Evolutionary conservation across 2,888 invertebrate genomes (phyloP).

Genomic region (Apamea crenata): DNA sequence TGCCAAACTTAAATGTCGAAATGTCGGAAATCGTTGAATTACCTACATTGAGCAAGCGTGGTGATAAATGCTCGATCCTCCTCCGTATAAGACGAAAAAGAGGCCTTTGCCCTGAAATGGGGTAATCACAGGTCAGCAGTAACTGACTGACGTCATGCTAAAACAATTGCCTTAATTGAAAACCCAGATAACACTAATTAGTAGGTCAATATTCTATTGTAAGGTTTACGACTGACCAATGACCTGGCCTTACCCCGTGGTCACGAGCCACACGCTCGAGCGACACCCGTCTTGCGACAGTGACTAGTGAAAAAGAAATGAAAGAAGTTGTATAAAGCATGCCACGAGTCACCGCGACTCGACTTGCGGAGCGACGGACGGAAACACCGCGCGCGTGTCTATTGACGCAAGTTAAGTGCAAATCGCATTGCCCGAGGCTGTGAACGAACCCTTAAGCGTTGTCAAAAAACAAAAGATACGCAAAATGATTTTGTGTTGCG

Average conservation of each 20-base stretch:
- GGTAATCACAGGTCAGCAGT: slow-evolving; percentile 3
- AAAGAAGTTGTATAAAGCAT: not conserved
- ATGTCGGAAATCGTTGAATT: not conserved
- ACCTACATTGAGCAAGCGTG: not conserved
- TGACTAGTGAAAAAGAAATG: not conserved
- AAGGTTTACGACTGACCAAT: slow-evolving; percentile 22
- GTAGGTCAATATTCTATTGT: slow-evolving; percentile 21
- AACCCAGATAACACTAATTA: slow-evolving; percentile 43
- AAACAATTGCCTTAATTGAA: slow-evolving; percentile 16
- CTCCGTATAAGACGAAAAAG: not conserved
- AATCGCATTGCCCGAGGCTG: too few relatives aligned
- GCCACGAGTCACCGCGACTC: not conserved
- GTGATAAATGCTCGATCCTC: not conserved
- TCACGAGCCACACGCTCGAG: not conserved
- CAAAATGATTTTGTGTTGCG: too few relatives aligned
- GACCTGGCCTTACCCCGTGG: not conserved
- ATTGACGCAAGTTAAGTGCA: too few relatives aligned
- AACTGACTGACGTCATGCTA: slow-evolving; percentile 22
- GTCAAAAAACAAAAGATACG: too few relatives aligned
- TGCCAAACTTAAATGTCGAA: not conserved
- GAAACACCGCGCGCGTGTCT: too few relatives aligned
- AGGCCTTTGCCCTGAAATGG: slow-evolving; percentile 1
- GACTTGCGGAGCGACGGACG: not conserved
- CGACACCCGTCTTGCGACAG: not conserved
- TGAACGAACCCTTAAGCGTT: too few relatives aligned